phyloP scores from a whole-genome alignment of 2,888 invertebrate species.

The Acanthosepion lycidas region DNA sequence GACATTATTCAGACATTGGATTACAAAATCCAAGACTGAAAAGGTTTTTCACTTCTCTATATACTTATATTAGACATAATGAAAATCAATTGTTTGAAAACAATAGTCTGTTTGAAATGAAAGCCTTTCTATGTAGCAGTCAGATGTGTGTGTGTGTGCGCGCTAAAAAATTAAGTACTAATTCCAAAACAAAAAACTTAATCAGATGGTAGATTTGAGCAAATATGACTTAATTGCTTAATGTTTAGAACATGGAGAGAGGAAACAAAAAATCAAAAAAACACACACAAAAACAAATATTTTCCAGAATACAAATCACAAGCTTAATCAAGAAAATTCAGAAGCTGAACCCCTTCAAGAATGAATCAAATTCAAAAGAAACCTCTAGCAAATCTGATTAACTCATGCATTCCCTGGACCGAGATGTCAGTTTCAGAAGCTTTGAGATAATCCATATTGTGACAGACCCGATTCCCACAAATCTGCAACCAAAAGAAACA shows the following conservation, averaged over 20 bases:
- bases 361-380: not conserved
- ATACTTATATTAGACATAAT: no score
- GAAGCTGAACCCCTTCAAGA: not conserved
- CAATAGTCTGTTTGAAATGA: no score
- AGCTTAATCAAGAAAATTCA: not conserved
- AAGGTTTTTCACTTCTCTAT: no score
- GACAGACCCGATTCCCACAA: not conserved
- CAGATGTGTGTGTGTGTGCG: no score
- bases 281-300: not conserved
- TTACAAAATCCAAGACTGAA: no score
- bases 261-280: not conserved
- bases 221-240: not conserved
- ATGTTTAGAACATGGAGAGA: not conserved
- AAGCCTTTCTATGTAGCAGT: no score
- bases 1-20: no score
- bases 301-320: not conserved
- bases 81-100: no score
- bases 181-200: no score
- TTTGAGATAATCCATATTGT: not conserved
- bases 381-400: not conserved
- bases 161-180: no score
- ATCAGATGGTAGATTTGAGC: not conserved
- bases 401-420: not conserved
- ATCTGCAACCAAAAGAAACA: not conserved
- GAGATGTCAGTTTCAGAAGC: not conserved